Conservation (phyloP, 1,140 invertebrate species). For the Drosophila chauvacae region DNA sequence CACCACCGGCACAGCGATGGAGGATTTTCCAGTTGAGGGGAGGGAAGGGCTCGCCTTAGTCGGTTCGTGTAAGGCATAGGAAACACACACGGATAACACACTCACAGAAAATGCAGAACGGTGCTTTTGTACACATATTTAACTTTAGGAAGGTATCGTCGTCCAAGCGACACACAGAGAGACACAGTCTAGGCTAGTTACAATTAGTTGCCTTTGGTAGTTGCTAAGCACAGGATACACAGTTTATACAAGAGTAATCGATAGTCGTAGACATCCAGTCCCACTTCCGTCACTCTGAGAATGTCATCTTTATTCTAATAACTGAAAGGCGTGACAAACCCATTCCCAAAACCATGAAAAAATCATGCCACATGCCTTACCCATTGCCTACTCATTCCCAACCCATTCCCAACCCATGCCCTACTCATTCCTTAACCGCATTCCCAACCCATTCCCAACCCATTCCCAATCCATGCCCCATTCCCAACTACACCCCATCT, state of each 20-base stretch:
- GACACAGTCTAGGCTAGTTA: conserved; percentile 50
- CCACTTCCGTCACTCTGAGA: not conserved
- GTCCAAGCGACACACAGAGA: conserved; percentile 4
- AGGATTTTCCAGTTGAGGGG: conserved; percentile 38
- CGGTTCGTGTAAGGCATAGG: conserved; percentile 28
- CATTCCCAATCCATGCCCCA: not conserved
- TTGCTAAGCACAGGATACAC: conserved; percentile 56
- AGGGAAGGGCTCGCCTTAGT: not conserved
- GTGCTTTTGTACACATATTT: conserved; percentile 37
- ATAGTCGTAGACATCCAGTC: conserved; percentile 11
- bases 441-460: not conserved
- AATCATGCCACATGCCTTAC: not conserved
- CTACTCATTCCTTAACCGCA: not conserved
- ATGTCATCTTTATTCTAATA: not conserved
- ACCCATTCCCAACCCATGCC: not conserved
- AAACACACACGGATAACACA: conserved; percentile 19
- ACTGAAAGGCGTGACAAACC: not conserved
- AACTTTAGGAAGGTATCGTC: conserved; percentile 1
- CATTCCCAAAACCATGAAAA: not conserved
- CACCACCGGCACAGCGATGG: conserved; percentile 11
- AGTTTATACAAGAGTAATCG: conserved; percentile 45
- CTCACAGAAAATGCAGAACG: conserved; percentile 22
- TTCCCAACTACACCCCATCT: not conserved
- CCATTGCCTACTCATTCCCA: not conserved
- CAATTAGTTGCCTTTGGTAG: conserved; percentile 53